Percentiles rank a stretch among this genome's conserved stretches.
Evolutionary conservation across 1,140 invertebrate species (phyloP).

Genomic region (Lasaia peninsularis): DNA sequence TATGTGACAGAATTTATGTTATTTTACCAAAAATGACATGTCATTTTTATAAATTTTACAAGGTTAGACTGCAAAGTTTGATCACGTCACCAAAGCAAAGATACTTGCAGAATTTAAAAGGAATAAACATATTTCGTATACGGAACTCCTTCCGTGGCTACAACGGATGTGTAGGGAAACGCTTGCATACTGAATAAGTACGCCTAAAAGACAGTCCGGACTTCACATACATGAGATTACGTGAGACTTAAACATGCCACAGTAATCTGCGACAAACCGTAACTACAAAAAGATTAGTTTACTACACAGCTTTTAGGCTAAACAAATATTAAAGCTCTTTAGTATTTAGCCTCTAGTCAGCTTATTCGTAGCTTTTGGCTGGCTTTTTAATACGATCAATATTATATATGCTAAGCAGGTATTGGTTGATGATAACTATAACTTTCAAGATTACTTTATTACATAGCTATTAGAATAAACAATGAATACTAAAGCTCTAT

Average conservation of each 20-base stretch:
- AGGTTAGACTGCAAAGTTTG: no score
- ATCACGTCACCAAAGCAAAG: slow-evolving; percentile 56
- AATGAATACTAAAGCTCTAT: no score
- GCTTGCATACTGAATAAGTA: slow-evolving; percentile 73
- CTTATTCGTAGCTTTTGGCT: background rate
- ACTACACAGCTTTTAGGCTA: slow-evolving; percentile 34
- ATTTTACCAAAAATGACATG: no score
- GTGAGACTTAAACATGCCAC: slow-evolving; percentile 69
- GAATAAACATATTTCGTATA: slow-evolving; percentile 73
- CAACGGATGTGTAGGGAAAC: slow-evolving; percentile 70
- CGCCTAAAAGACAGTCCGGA: slow-evolving; percentile 73
- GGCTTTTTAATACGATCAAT: background rate
- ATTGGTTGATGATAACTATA: no score
- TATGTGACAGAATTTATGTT: no score
- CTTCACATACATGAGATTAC: slow-evolving; percentile 65
- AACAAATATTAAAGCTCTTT: slow-evolving; percentile 26
- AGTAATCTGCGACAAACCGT: slow-evolving; percentile 52
- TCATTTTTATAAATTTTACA: no score
- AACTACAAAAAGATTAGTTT: slow-evolving; percentile 46
- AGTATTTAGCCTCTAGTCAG: background rate
- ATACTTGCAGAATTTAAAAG: slow-evolving; percentile 67
- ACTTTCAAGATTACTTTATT: no score
- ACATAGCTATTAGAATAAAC: no score
- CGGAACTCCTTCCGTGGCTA: slow-evolving; percentile 69
- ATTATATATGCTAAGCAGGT: no score